Evolutionary conservation across 2,888 invertebrate genomes (phyloP).

Genomic region (Erebia ligea): DNA sequence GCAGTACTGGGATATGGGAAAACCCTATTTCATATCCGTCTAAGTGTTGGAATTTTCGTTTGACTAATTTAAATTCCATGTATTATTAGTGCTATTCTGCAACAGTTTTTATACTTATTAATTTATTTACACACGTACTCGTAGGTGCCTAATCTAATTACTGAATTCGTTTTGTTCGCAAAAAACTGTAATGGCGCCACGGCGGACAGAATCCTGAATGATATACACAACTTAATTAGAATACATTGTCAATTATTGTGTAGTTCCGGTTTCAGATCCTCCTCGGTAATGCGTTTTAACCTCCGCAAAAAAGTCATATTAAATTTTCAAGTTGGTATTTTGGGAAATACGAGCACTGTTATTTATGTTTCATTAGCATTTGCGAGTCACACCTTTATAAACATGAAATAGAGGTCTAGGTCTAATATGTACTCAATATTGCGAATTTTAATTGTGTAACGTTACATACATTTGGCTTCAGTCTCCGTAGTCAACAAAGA

Average conservation of each 20-base stretch:
- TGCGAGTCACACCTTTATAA: constrained; percentile 24
- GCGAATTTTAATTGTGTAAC: too few species aligned
- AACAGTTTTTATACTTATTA: constrained; percentile 5
- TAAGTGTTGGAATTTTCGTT: constrained; percentile 11
- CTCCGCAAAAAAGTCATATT: constrained; percentile 60
- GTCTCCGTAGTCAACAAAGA: too few species aligned
- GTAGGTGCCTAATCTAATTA: constrained; percentile 16
- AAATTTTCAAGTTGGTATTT: constrained; percentile 62
- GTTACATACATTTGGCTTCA: too few species aligned
- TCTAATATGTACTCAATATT: constrained; percentile 8
- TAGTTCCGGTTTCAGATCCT: constrained; percentile 80
- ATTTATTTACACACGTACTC: constrained; percentile 12
- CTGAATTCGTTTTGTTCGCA: constrained; percentile 10
- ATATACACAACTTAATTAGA: constrained; percentile 18
- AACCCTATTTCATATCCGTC: constrained; percentile 7
- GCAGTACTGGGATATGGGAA: neutral
- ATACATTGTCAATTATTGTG: constrained; percentile 65
- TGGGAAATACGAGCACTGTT: constrained; percentile 51
- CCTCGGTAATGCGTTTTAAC: constrained; percentile 62
- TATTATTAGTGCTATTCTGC: neutral
- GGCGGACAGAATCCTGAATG: constrained; percentile 42
- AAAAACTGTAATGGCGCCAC: constrained; percentile 27
- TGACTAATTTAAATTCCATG: constrained; percentile 8
- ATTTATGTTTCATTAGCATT: constrained; percentile 40
- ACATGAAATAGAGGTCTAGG: constrained; percentile 21